A percentile compares a stretch with the other conserved stretches of the same genome.
These are phyloP conservation scores for Strigops habroptila DNA, from an alignment of 2,113 vertebrate genomes.

Conservation along the genomic window DNA sequence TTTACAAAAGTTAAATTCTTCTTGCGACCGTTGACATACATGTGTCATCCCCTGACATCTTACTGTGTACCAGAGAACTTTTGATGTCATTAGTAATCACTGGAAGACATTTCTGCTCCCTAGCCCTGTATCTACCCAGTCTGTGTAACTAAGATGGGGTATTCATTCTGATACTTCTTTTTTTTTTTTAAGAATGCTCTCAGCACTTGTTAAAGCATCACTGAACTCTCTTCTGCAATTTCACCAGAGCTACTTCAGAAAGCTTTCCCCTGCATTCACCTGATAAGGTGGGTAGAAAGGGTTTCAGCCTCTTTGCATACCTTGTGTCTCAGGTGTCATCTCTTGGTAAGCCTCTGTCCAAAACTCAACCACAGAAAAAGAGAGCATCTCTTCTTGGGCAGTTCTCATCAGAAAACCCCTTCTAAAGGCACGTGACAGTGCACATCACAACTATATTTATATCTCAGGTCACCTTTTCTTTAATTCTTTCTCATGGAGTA, in stretches of 20 bases:
- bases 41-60: neutral
- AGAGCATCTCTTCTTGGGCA: neutral
- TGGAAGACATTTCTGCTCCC: neutral
- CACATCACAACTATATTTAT: neutral
- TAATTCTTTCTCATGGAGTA: neutral
- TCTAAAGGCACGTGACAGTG: neutral
- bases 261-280: neutral
- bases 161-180: neutral
- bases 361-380: neutral
- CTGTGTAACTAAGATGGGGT: neutral
- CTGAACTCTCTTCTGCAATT: neutral
- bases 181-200: neutral
- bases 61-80: neutral
- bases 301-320: neutral
- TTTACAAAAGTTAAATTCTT: neutral
- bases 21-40: neutral
- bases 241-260: neutral
- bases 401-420: neutral
- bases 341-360: neutral
- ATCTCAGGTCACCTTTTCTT: neutral
- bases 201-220: neutral
- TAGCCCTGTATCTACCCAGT: neutral
- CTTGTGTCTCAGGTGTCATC: neutral
- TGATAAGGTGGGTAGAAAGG: neutral
- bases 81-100: neutral